Base-by-base conservation (phyloP, 2,888 invertebrate genomes). In the Esperia sulphurella region DNA sequence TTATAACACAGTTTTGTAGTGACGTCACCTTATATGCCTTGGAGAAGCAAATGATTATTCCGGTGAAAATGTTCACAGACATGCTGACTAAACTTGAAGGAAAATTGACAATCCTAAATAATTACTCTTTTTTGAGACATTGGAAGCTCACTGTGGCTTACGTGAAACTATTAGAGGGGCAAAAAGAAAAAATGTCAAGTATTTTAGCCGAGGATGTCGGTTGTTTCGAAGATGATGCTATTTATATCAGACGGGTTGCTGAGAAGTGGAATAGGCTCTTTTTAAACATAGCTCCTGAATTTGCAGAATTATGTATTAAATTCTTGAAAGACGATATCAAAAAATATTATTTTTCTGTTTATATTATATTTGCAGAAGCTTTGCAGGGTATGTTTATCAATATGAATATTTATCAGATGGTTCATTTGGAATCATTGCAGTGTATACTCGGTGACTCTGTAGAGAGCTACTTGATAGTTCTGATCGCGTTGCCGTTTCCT, bases 71-170 rank as follows among this genome's bases (percentile, higher is more conserved):
- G 55, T 75, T 65, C 55, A 33, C 47, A 13, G 48, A 58, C n/a
- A 71, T 79, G 28, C 54, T 63, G 50, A 46, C 48, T 1, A 58
- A 68, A 52, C 33, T 77, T 33, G 60, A 70, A n/a, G 51, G 68
- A 8, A 50, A 52, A 14, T 51, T 84, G 43, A n/a, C 65, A 2
- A 10, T 68, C 8, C 50, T 67, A 43, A 68, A 80, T 60, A 71
- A 80, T 53, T 85, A 84, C 46, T 38, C 72, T 8, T 47, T 73
- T 41, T 30, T 83, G 48, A 75, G 71, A 14, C 64, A 54, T 14
- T 77, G 77, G 72, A 75, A 72, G 45, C 53, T 84, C 31, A 55
- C 64, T 7, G 58, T 68, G 7, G 53, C 55, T 46, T 64, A 67
- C 31, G 48, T 63, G 1, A 59, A 52, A 43, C 29, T 61, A 41